phyloP scores from a whole-genome alignment of 2,113 vertebrate genomes.

The Ammodytes marinus region DNA sequence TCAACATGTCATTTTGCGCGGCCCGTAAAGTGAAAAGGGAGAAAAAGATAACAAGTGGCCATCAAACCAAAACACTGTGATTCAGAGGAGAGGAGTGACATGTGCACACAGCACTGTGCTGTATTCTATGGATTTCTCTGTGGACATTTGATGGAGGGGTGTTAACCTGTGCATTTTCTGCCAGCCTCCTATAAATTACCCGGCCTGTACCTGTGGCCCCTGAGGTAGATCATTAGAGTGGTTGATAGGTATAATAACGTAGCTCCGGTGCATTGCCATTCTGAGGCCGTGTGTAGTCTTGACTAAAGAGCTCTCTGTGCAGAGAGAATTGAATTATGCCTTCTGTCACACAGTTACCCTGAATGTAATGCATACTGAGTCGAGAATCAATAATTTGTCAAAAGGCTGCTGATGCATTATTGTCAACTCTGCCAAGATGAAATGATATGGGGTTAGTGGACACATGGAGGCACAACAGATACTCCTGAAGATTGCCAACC shows the following conservation, averaged over 20 bases:
- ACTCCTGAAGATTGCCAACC: conserved; percentile 34
- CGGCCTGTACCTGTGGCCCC: conserved; percentile 64
- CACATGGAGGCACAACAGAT: conserved; percentile 33
- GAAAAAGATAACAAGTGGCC: conserved; percentile 34
- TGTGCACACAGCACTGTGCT: conserved; percentile 4
- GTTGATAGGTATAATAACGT: conserved; percentile 77
- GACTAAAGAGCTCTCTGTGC: conserved; percentile 63
- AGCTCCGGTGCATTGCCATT: conserved; percentile 57
- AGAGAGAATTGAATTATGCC: conserved; percentile 69
- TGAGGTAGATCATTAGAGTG: conserved; percentile 77
- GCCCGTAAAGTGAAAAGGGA: conserved; percentile 31
- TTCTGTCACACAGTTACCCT: conserved; percentile 67
- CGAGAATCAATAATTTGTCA: conserved; percentile 69
- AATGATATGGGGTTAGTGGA: conserved; percentile 49
- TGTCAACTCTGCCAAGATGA: conserved; percentile 54
- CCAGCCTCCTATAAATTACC: conserved; percentile 72
- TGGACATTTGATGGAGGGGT: conserved; percentile 65
- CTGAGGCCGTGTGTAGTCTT: conserved; percentile 39
- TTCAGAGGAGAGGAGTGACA: conserved; percentile 32
- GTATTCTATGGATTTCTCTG: conserved; percentile 49
- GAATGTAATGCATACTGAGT: conserved; percentile 68
- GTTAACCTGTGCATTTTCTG: conserved; percentile 75
- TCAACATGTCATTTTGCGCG: conserved; percentile 65
- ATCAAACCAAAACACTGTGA: conserved; percentile 38
- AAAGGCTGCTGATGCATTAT: conserved; percentile 67